Conservation (phyloP, 2,113 vertebrate species). For the Oncorhynchus gorbuscha region DNA sequence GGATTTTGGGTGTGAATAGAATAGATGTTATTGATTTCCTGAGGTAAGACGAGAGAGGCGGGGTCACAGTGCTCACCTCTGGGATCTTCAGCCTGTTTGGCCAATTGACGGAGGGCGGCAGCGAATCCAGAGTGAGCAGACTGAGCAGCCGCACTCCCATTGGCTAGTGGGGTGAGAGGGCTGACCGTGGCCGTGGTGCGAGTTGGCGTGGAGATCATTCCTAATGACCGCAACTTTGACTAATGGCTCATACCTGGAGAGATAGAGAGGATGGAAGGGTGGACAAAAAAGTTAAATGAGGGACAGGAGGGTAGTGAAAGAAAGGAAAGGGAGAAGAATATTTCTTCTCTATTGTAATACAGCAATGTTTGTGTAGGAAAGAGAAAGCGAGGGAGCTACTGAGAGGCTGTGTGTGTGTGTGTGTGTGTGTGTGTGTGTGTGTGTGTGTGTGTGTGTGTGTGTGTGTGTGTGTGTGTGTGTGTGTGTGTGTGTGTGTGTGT, state of each 20-base stretch:
- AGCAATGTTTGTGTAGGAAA: background rate
- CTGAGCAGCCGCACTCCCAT: constrained; percentile 87
- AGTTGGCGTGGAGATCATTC: constrained; percentile 94
- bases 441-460: constrained; percentile 43
- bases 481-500: constrained; percentile 8
- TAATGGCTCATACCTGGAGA: constrained; percentile 97
- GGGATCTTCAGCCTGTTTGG: constrained; percentile 96
- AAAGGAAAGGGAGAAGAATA: background rate
- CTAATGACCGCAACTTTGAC: constrained; percentile 92
- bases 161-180: constrained; percentile 92
- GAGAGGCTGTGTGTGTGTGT: constrained; percentile 28
- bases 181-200: constrained; percentile 94
- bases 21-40: background rate
- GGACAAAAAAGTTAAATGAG: background rate
- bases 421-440: constrained; percentile 44
- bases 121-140: constrained; percentile 94
- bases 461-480: constrained; percentile 11
- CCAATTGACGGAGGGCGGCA: constrained; percentile 94
- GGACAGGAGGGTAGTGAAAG: background rate
- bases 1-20: no score
- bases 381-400: constrained; percentile 23
- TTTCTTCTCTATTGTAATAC: background rate
- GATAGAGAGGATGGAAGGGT: background rate
- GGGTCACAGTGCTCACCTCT: constrained; percentile 79
- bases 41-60: background rate